A percentile compares a stretch with the other conserved stretches of the same genome.
Evolutionary conservation across 1,140 invertebrate species (phyloP).

Genomic region (Cotesia glomerata): DNA sequence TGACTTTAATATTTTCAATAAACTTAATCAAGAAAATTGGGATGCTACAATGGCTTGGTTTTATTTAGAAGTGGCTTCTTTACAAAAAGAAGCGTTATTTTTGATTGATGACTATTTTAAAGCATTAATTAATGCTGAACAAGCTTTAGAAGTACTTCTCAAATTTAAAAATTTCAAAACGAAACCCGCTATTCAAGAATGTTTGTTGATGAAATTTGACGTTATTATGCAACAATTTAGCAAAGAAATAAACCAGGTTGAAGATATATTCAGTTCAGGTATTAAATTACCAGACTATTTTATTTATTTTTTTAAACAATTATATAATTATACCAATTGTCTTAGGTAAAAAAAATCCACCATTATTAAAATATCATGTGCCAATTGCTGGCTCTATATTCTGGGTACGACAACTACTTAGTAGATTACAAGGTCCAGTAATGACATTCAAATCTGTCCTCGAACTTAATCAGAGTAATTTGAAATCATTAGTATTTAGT

Average conservation of each 20-base stretch:
- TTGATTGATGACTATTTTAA: conserved; percentile 89
- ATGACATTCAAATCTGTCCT: conserved; percentile 77
- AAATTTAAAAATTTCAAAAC: conserved; percentile 83
- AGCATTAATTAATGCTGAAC: conserved; percentile 73
- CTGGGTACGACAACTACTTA: conserved; percentile 81
- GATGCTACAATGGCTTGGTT: conserved; percentile 79
- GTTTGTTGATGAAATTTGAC: conserved; percentile 82
- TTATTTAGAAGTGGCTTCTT: conserved; percentile 71
- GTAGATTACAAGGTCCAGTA: conserved; percentile 78
- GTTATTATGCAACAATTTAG: conserved; percentile 84
- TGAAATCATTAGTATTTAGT: conserved; percentile 75
- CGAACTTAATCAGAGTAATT: conserved; percentile 76
- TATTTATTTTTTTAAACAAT: too few species aligned
- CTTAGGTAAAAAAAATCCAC: conserved; percentile 74
- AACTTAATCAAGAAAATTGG: conserved; percentile 82
- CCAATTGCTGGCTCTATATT: conserved; percentile 80
- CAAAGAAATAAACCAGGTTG: conserved; percentile 76
- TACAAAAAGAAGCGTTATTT: conserved; percentile 82
- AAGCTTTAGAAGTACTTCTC: conserved; percentile 78
- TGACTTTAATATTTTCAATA: conserved; percentile 81
- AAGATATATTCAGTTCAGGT: conserved; percentile 71
- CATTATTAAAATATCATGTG: conserved; percentile 77
- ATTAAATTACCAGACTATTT: not conserved
- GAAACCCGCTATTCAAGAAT: conserved; percentile 72
- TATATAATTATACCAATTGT: conserved; percentile 39